A percentile compares a stretch with the other conserved stretches of the same genome.
Evolutionary conservation across 1,140 invertebrate species (phyloP).

Genomic region (Himalopsyche phryganea): DNA sequence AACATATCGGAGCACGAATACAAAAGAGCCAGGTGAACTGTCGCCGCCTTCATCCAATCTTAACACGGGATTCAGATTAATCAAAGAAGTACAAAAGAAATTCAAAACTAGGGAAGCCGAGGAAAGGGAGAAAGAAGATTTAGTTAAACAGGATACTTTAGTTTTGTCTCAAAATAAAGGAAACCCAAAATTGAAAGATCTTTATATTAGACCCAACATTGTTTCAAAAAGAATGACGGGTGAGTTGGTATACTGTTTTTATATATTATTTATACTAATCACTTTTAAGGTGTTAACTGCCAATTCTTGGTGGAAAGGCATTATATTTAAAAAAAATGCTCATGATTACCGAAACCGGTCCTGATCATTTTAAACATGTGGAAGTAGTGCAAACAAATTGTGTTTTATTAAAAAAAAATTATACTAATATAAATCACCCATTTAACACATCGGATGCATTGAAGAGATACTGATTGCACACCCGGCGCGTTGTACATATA

Average conservation of each 20-base stretch:
- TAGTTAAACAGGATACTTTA: conserved; percentile 98
- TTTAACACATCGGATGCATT: too few species aligned
- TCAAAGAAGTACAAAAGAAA: conserved; percentile 99
- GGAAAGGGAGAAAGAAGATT: conserved; percentile 96
- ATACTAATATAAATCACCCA: too few species aligned
- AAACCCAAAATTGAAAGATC: conserved; percentile 97
- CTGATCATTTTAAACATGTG: too few species aligned
- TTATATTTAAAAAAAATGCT: too few species aligned
- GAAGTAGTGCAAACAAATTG: too few species aligned
- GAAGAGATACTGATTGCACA: too few species aligned
- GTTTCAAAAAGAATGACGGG: conserved; percentile 95
- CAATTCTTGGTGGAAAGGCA: too few species aligned
- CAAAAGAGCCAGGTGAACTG: conserved; percentile 95
- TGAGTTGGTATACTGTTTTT: conserved; percentile 28
- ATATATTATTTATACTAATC: too few species aligned
- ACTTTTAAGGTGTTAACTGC: too few species aligned
- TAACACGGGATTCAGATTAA: conserved; percentile 93
- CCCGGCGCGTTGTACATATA: too few species aligned
- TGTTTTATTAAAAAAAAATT: too few species aligned
- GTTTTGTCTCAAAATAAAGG: conserved; percentile 93
- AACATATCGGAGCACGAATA: conserved; percentile 97
- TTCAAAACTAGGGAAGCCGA: conserved; percentile 98
- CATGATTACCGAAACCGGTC: too few species aligned
- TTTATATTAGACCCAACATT: conserved; percentile 98
- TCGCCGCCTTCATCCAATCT: conserved; percentile 93